Evolutionary conservation across 2,797 vertebrate species (phyloP), one percentile per base, ranked within the genome.

Genomic region (Enteromius unitaeniatus): DNA sequence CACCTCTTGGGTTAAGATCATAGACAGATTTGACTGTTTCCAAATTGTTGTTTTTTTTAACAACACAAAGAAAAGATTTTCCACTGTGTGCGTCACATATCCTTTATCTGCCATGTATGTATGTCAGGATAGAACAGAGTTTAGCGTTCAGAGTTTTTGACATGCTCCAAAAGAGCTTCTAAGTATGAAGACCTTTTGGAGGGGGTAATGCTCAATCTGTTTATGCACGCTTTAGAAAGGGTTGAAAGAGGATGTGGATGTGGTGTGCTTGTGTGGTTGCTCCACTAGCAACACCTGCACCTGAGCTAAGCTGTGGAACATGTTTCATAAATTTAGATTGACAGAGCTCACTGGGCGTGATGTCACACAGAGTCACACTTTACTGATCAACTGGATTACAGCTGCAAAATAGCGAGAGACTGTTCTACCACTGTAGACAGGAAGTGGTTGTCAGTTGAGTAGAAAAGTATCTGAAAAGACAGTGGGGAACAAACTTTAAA

Each of bases 181-280:
- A 34, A 55, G 73, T 82, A 31, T 34, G 55, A 70, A 72, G 58
- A 78, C 69, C 83, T 75, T 79, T 31, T 6, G 21, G 81, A 68
- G 53, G 58, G 51, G 77, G 68, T 62, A 21, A 65, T 7, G 5
- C 31, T 37, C n/a, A 26, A 28, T 64, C 58, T 65, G 80, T 73
- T 75, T 67, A n/a, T 34, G 60, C 26, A 65, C 0, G 7, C 34
- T 67, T 82, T 42, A 67, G 49, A 67, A 75, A 80, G 64, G 55
- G 34, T 49, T 83, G 26, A 64, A 78, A 80, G 74, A 79, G 89
- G 89, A 94, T 76, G 72, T 82, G 94, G 93, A 95, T 94, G 92
- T 81, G 75, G 89, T 90, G 89, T 88, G 83, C 83, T 87, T 42
- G 47, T 93, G 94, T 88, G 93, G 94, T 94, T 94, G 92, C 87